phyloP scores from a whole-genome alignment of 2,888 invertebrate species.

The Eilema sororculum region DNA sequence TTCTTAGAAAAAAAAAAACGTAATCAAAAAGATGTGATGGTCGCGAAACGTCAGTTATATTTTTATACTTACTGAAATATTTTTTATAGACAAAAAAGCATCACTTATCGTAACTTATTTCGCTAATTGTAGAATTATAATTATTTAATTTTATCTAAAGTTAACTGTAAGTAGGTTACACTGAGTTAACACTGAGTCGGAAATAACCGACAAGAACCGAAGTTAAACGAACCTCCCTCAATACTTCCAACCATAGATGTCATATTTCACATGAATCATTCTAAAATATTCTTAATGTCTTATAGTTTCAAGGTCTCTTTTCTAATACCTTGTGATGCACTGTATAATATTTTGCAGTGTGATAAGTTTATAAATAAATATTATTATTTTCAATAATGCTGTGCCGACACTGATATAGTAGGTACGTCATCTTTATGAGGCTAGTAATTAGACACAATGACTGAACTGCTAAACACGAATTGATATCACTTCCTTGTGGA shows the following conservation, averaged over 20 bases:
- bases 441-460: not conserved
- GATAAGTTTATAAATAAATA: not conserved
- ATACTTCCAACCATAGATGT: not conserved
- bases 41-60: not conserved
- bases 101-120: not conserved
- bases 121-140: not conserved
- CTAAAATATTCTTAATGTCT: not conserved
- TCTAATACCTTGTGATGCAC: not conserved
- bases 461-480: not conserved
- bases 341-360: slow-evolving; percentile 1
- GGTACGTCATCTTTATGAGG: not conserved
- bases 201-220: not conserved
- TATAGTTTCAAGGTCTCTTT: not conserved
- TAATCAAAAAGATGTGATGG: not conserved
- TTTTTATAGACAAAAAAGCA: not conserved
- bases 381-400: not conserved
- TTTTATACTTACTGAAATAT: not conserved
- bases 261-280: not conserved
- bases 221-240: not conserved
- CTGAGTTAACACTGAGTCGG: not conserved
- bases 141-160: too few relatives aligned
- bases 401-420: not conserved
- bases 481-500: not conserved
- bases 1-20: not conserved
- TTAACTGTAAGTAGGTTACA: not conserved